Evolutionary conservation across 2,113 vertebrate species (phyloP).

Genomic region (Laticauda colubrina): DNA sequence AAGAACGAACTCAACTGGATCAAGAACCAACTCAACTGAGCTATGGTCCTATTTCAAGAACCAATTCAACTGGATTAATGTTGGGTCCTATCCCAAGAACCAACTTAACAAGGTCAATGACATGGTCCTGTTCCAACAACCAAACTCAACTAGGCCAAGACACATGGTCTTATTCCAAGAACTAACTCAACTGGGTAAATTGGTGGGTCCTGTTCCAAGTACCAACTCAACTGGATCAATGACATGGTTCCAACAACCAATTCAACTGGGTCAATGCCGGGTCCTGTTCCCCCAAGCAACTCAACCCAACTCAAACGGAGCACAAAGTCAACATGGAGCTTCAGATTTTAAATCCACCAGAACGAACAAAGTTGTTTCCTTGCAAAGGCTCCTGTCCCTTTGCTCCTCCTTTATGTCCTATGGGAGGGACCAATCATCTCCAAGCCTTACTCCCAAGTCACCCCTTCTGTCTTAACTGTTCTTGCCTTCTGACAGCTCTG

Average conservation of each 20-base stretch:
- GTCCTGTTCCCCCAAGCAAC: too few relatives aligned
- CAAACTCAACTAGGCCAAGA: background rate
- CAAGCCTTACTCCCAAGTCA: too few relatives aligned
- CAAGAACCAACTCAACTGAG: background rate
- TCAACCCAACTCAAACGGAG: too few relatives aligned
- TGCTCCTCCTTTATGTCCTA: too few relatives aligned
- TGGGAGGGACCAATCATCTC: too few relatives aligned
- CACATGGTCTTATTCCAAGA: accelerated
- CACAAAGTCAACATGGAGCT: too few relatives aligned
- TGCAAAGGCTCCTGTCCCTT: too few relatives aligned
- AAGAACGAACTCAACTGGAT: too few relatives aligned
- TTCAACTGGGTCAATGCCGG: background rate
- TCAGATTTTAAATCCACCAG: too few relatives aligned
- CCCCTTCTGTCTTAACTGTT: too few relatives aligned
- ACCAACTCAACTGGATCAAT: background rate
- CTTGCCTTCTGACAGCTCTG: too few relatives aligned
- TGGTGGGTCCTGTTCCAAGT: background rate
- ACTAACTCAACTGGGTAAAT: background rate
- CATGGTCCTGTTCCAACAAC: background rate
- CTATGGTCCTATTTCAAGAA: background rate
- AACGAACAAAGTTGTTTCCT: too few relatives aligned
- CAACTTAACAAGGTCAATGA: background rate
- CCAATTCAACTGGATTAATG: background rate
- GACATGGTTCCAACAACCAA: background rate
- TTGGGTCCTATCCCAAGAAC: background rate